Percentiles rank a stretch among this genome's conserved stretches.
phyloP scores from a whole-genome alignment of 1,140 invertebrate species.

The Nasonia longicornis region DNA sequence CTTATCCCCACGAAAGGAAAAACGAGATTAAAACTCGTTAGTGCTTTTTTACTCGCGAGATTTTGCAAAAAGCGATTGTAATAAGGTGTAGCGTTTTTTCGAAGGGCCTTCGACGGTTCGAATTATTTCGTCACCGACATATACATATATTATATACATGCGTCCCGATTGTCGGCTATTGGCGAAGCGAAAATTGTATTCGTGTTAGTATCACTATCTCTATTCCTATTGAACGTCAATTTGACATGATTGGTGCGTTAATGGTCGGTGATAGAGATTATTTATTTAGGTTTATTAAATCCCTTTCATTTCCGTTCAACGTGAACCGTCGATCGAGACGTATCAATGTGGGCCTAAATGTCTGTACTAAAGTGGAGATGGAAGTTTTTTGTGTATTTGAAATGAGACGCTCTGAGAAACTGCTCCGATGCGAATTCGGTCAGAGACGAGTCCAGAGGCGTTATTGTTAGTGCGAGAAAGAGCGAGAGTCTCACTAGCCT shows the following conservation, averaged over 20 bases:
- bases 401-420: not conserved
- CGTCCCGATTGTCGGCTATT: not conserved
- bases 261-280: conserved; percentile 4
- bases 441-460: not conserved
- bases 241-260: conserved; percentile 6
- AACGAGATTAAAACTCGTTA: not conserved
- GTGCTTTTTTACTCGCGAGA: conserved; percentile 29
- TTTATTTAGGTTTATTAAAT: not conserved
- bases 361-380: conserved; percentile 4
- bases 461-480: not conserved
- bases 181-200: conserved; percentile 19
- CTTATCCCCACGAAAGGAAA: conserved; percentile 5
- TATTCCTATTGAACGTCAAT: conserved; percentile 1
- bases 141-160: not conserved
- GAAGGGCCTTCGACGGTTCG: conserved; percentile 6
- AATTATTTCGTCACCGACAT: not conserved
- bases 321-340: not conserved
- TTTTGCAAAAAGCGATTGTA: conserved; percentile 28
- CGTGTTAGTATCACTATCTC: conserved; percentile 14
- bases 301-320: not conserved
- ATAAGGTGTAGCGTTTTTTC: not conserved
- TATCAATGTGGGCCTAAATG: conserved; percentile 41
- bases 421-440: conserved; percentile 4
- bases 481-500: not conserved
- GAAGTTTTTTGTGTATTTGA: conserved; percentile 5